These are phyloP conservation scores for Neuroscelio doddi DNA, from an alignment of 2,888 invertebrate genomes.

Conservation along the genomic window DNA sequence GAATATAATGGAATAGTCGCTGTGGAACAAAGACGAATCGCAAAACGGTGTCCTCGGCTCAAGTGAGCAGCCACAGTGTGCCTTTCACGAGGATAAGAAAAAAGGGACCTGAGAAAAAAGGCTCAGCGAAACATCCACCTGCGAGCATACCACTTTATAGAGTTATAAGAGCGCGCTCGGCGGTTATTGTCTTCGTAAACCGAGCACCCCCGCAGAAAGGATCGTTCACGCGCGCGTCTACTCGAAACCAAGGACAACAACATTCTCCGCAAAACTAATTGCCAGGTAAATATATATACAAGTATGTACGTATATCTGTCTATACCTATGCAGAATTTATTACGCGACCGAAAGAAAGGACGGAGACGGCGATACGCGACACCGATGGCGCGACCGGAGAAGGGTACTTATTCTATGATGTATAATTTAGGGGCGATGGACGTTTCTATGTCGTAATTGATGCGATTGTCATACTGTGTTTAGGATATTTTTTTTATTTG, in stretches of 20 bases:
- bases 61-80: slow-evolving; percentile 15
- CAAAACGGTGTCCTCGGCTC: slow-evolving; percentile 34
- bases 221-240: slow-evolving; percentile 58
- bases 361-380: slow-evolving; percentile 34
- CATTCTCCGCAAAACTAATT: slow-evolving; percentile 71
- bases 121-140: slow-evolving; percentile 30
- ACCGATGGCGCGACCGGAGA: slow-evolving; percentile 3
- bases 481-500: too few relatives aligned
- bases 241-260: slow-evolving; percentile 68
- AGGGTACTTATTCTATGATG: not conserved
- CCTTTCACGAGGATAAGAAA: slow-evolving; percentile 19
- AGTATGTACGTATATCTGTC: slow-evolving; percentile 46
- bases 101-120: slow-evolving; percentile 7
- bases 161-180: slow-evolving; percentile 46
- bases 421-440: too few relatives aligned
- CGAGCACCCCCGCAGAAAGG: slow-evolving; percentile 60
- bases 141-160: slow-evolving; percentile 37
- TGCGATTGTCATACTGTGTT: too few relatives aligned
- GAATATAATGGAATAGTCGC: slow-evolving; percentile 19
- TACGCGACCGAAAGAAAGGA: slow-evolving; percentile 47
- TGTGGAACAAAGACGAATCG: slow-evolving; percentile 30
- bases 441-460: too few relatives aligned
- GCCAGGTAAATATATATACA: slow-evolving; percentile 67
- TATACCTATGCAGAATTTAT: slow-evolving; percentile 48
- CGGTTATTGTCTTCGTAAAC: slow-evolving; percentile 45